Percentiles rank a stretch among this genome's conserved stretches.
Conservation (phyloP, 2,888 invertebrate genomes). For the Tenodera sinensis region DNA sequence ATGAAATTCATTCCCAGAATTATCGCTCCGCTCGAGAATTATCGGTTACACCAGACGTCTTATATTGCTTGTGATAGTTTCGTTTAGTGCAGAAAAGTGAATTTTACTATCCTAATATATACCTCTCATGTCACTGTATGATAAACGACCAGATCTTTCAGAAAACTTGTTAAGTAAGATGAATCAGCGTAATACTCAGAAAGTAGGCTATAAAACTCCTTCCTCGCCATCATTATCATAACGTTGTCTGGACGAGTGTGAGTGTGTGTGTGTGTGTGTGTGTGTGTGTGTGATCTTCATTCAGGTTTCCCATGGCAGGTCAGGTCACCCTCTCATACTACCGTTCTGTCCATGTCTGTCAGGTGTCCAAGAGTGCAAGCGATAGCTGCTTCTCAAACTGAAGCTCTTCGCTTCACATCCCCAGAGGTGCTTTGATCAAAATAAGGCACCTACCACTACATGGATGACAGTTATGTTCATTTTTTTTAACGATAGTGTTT, state of each 20-base stretch:
- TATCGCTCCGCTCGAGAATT: too few species aligned
- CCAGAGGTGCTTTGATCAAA: background rate
- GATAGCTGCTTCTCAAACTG: background rate
- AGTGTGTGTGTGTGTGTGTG: background rate
- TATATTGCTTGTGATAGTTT: too few species aligned
- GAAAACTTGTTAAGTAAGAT: too few species aligned
- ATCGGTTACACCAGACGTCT: too few species aligned
- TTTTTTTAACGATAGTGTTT: too few species aligned
- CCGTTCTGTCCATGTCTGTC: background rate
- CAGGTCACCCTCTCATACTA: background rate
- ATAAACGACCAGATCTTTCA: too few species aligned
- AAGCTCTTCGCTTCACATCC: background rate
- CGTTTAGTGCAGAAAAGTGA: too few species aligned
- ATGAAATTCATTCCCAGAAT: too few species aligned
- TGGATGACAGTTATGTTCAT: too few species aligned
- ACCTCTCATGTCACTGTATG: too few species aligned
- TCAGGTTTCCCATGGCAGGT: background rate
- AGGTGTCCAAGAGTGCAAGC: background rate
- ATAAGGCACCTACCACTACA: too few species aligned
- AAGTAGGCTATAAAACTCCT: background rate
- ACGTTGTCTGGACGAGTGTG: background rate
- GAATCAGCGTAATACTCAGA: background rate
- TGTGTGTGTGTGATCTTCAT: background rate
- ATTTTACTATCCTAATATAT: too few species aligned
- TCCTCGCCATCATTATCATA: background rate